Base-by-base conservation (phyloP, 2,888 invertebrate genomes). In the Macrophya alboannulata region DNA sequence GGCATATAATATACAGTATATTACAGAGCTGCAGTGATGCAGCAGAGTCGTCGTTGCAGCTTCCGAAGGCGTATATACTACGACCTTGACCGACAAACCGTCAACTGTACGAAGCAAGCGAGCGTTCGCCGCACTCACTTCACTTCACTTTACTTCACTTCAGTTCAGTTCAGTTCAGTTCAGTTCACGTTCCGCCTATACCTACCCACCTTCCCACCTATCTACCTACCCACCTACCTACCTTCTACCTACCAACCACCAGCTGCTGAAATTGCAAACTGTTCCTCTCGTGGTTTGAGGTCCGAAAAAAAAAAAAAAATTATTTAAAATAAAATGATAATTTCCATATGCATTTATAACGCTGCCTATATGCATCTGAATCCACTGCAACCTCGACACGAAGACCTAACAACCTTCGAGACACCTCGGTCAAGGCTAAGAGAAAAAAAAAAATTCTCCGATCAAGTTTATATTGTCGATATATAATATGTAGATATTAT, bases 21-120 rank as follows among this genome's bases (percentile, higher is more conserved):
- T 62, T 25, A 12, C 62, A 62, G 21, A 25, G 12, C 62, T 62
- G 8, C n/a, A n/a, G 25, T 62, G 62, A 9, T 62, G 21, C 62
- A 62, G 62, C 48, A 62, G 62, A 62, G 25, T 25, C 21, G 62
- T 79, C 79, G 40, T 68, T 68, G 82, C 82, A 83, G 82, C 82
- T 83, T 83, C 82, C 82, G 68, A 83, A 83, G 82, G 51, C 82
- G 82, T 83, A 62, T 68, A 31, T 31, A 25, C 68, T 59, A 79
- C 81, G 82, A 83, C 82, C 82, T 83, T 83, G 82, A 83, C 82
- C 82, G 82, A 83, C 82, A 83, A 83, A 83, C 82, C 45, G 31
- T 83, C 76, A 31, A 77, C 62, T 81, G 77, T 15, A 55, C 25
- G 25, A 68, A 68, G 68, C 37, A 5, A 68, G 37, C 37, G 25